Evolutionary conservation across 2,888 invertebrate genomes (phyloP).

Genomic region (Papilio demoleus): DNA sequence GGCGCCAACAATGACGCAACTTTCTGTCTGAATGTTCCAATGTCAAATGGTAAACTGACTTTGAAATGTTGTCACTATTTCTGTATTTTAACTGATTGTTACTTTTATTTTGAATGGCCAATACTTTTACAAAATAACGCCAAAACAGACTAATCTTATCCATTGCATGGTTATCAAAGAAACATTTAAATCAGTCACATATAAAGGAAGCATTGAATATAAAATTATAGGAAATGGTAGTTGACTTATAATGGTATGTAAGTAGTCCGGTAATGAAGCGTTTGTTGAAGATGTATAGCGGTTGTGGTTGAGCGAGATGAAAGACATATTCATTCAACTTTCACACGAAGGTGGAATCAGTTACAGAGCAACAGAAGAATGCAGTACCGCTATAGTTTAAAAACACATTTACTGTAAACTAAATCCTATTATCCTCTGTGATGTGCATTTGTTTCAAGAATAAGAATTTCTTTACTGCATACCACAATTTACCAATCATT

Average conservation of each 20-base stretch:
- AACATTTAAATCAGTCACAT: slow-evolving; percentile 19
- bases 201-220: slow-evolving; percentile 34
- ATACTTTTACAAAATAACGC: not conserved
- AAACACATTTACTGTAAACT: not conserved
- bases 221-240: slow-evolving; percentile 36
- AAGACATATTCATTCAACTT: slow-evolving; percentile 37
- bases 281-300: slow-evolving; percentile 38
- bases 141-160: slow-evolving; percentile 19
- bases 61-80: slow-evolving; percentile 29
- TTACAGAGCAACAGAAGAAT: not conserved
- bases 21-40: slow-evolving; percentile 27
- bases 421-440: too few relatives aligned
- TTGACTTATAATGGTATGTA: slow-evolving; percentile 39
- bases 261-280: slow-evolving; percentile 38
- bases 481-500: too few relatives aligned
- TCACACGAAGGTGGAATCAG: not conserved
- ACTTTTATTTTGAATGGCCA: not conserved
- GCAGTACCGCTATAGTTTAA: not conserved
- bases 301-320: slow-evolving; percentile 31
- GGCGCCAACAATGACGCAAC: slow-evolving; percentile 36
- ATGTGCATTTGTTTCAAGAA: too few relatives aligned
- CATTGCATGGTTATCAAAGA: slow-evolving; percentile 32
- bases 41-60: slow-evolving; percentile 33
- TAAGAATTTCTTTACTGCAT: too few relatives aligned
- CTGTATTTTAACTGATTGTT: slow-evolving; percentile 9